Conservation (phyloP, 2,113 vertebrate genomes). For the Cepphus grylle region DNA sequence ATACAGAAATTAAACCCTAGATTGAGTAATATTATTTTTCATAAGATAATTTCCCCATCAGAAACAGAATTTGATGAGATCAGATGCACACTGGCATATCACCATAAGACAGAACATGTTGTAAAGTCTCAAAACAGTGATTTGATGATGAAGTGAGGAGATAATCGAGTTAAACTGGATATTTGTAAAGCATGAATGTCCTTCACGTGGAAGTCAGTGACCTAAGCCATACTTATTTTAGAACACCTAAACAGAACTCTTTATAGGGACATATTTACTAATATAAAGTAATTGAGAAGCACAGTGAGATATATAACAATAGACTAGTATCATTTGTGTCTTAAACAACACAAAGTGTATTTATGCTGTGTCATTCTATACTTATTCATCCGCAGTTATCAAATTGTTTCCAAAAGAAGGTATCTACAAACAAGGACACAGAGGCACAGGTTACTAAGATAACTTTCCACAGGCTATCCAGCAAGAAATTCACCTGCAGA, state of each 20-base stretch:
- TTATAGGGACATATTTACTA: not conserved
- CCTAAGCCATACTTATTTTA: constrained; percentile 7
- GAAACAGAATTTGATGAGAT: constrained; percentile 49
- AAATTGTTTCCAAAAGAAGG: not conserved
- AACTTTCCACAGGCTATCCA: not conserved
- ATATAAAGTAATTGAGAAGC: not conserved
- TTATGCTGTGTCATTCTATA: not conserved
- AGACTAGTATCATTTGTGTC: not conserved
- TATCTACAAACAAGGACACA: not conserved
- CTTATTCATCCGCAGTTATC: not conserved
- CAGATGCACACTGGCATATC: constrained; percentile 20
- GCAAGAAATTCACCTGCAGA: not conserved
- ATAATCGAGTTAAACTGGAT: constrained; percentile 46
- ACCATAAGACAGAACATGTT: constrained; percentile 28
- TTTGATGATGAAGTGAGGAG: constrained; percentile 24
- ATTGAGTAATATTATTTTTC: constrained; percentile 27
- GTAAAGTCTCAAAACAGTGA: constrained; percentile 32
- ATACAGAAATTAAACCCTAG: constrained; percentile 45
- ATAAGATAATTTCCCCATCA: constrained; percentile 48
- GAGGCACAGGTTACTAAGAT: not conserved
- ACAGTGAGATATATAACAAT: not conserved
- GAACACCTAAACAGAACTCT: not conserved
- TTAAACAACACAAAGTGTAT: not conserved
- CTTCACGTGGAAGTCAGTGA: constrained; percentile 26
- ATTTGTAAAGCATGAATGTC: constrained; percentile 22